Evolutionary conservation across 2,797 vertebrate species (phyloP).

Genomic region (Numenius phaeopus): DNA sequence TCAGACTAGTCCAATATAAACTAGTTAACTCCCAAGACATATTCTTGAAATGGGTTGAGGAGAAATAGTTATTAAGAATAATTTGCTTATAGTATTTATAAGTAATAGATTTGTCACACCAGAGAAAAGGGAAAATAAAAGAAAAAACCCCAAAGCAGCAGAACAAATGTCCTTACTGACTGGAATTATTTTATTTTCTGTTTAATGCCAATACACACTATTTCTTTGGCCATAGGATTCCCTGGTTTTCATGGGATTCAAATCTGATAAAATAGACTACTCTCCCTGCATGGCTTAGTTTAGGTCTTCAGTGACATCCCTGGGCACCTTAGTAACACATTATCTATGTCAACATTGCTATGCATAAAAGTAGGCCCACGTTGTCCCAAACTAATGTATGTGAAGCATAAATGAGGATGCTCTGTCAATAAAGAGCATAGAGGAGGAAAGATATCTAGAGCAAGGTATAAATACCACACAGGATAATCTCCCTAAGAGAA

Average conservation of each 20-base stretch:
- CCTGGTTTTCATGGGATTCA: background rate
- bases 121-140: background rate
- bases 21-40: conserved; percentile 27
- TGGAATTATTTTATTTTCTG: background rate
- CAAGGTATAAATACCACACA: background rate
- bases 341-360: background rate
- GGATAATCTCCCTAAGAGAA: background rate
- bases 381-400: background rate
- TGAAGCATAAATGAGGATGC: background rate
- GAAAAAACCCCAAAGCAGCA: background rate
- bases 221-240: background rate
- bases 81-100: background rate
- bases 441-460: background rate
- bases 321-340: background rate
- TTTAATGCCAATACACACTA: background rate
- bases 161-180: background rate
- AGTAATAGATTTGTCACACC: background rate
- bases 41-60: background rate
- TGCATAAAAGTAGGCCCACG: background rate
- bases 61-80: conserved; percentile 3
- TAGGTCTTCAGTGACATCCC: background rate
- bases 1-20: conserved; percentile 19
- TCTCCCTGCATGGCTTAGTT: background rate
- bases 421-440: background rate
- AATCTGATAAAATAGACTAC: background rate